phyloP scores from a whole-genome alignment of 1,140 invertebrate species.

The Archegozetes longisetosus region DNA sequence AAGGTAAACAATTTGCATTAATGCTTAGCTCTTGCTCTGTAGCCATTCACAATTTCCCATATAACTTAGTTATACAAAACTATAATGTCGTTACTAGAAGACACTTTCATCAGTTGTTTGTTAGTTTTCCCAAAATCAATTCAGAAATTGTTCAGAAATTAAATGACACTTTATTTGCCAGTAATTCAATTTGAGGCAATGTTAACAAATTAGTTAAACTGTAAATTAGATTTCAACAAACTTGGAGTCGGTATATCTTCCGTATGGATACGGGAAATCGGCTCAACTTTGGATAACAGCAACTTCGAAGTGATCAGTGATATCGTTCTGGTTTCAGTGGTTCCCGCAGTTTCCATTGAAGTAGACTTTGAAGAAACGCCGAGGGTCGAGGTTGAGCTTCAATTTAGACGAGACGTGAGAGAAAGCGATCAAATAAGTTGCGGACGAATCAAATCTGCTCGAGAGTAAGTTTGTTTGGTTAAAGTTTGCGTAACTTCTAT shows the following conservation, averaged over 20 bases:
- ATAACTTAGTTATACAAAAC: too few relatives aligned
- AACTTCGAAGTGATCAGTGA: slow-evolving; percentile 8
- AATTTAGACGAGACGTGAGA: neutral
- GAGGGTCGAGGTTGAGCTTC: slow-evolving; percentile 7
- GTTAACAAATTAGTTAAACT: neutral
- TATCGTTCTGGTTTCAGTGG: slow-evolving; percentile 9
- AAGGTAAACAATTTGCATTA: too few relatives aligned
- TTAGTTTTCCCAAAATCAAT: too few relatives aligned
- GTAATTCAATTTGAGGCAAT: too few relatives aligned
- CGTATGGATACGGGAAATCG: slow-evolving; percentile 4
- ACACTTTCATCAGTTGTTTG: too few relatives aligned
- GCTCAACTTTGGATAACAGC: neutral
- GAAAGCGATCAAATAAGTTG: neutral
- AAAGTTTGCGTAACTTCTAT: too few relatives aligned
- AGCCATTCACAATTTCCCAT: too few relatives aligned
- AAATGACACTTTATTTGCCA: too few relatives aligned
- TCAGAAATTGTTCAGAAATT: too few relatives aligned
- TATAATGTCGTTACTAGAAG: too few relatives aligned
- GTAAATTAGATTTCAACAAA: slow-evolving; percentile 8
- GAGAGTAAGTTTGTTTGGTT: slow-evolving; percentile 4
- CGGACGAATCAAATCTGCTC: neutral
- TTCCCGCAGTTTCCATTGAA: slow-evolving; percentile 15
- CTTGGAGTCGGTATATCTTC: slow-evolving; percentile 10
- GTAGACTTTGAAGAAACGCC: slow-evolving; percentile 13
- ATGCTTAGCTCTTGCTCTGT: too few relatives aligned